Conservation (phyloP, 2,113 vertebrate genomes). For the Callipepla californica region DNA sequence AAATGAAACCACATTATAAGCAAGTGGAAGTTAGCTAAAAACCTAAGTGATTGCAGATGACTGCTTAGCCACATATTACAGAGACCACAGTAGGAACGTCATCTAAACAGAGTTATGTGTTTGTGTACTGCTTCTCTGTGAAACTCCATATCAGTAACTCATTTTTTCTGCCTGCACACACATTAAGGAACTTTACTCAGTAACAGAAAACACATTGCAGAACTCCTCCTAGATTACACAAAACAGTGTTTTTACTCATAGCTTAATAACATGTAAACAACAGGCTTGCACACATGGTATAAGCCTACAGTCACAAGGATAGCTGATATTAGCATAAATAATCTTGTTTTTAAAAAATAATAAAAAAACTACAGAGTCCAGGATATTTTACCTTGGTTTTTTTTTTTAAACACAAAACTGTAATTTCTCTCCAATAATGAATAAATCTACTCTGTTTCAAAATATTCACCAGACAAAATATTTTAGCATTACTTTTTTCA, state of each 20-base stretch:
- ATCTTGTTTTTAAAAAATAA: not conserved
- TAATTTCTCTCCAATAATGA: not conserved
- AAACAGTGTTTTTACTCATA: not conserved
- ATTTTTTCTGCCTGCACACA: fast-evolving
- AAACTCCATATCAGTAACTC: not conserved
- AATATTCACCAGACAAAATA: not conserved
- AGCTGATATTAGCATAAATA: not conserved
- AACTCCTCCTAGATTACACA: not conserved
- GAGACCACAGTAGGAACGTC: fast-evolving
- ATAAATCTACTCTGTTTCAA: not conserved
- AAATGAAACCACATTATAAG: not conserved
- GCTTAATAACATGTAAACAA: not conserved
- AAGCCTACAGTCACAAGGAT: not conserved
- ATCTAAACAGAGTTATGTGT: not conserved
- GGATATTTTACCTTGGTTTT: not conserved
- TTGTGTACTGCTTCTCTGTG: not conserved
- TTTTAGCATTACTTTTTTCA: not conserved
- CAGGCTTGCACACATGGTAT: fast-evolving
- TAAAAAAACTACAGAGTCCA: not conserved
- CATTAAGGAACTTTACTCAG: not conserved
- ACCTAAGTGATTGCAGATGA: not conserved
- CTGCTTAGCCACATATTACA: not conserved
- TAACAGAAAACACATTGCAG: fast-evolving
- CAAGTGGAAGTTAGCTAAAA: not conserved
- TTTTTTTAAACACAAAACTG: not conserved